phyloP scores from a whole-genome alignment of 2,888 invertebrate species.

The Notocelia uddmanniana region DNA sequence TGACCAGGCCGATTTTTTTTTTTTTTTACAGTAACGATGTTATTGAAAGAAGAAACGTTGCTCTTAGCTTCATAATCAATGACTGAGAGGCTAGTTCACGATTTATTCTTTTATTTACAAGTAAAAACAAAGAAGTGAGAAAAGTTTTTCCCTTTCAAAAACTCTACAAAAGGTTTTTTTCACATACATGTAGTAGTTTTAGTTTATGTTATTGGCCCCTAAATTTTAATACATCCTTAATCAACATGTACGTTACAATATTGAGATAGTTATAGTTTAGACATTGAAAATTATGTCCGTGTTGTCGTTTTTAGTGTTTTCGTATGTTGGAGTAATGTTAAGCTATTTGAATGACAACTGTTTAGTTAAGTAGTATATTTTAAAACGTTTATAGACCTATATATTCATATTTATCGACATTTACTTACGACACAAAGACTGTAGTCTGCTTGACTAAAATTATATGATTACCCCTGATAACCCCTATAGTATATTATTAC shows the following conservation, averaged over 20 bases:
- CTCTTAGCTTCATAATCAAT: neutral
- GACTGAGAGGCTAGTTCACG: no score
- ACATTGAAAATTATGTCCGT: neutral
- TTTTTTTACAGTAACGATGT: neutral
- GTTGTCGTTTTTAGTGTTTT: neutral
- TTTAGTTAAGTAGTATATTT: neutral
- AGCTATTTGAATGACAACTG: no score
- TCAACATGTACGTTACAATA: neutral
- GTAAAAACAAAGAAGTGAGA: neutral
- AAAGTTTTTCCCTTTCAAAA: neutral
- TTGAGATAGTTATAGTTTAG: neutral
- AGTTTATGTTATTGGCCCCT: neutral
- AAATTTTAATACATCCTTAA: no score
- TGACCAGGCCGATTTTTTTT: neutral
- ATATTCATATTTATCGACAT: neutral
- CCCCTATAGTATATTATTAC: no score
- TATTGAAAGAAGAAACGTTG: neutral
- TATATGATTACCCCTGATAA: conserved; percentile 39
- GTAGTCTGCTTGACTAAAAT: neutral
- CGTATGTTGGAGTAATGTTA: neutral
- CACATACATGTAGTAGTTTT: neutral
- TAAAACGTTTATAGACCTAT: neutral
- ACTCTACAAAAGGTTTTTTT: neutral
- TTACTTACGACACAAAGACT: neutral
- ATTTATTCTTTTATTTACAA: neutral